Evolutionary conservation across 2,888 invertebrate species (phyloP).

Genomic region (Lagria hirta): DNA sequence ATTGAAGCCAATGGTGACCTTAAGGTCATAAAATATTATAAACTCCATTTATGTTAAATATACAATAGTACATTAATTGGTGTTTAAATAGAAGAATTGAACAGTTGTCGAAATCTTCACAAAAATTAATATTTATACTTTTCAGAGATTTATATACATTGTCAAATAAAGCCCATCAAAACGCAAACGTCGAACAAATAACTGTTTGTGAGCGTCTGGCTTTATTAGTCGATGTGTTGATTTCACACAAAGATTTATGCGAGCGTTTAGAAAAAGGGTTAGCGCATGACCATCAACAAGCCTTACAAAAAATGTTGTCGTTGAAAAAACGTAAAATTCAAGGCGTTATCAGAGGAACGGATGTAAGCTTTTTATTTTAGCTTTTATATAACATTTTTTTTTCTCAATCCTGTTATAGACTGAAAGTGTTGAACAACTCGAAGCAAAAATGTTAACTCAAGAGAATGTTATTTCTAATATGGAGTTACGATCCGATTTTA

Average conservation of each 20-base stretch:
- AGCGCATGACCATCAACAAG: constrained; percentile 63
- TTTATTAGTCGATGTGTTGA: constrained; percentile 58
- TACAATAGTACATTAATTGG: too few species aligned
- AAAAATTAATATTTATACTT: constrained; percentile 12
- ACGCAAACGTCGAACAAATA: constrained; percentile 59
- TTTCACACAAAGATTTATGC: constrained; percentile 61
- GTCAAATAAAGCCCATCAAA: constrained; percentile 56
- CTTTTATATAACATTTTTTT: constrained; percentile 1
- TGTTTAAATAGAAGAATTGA: too few species aligned
- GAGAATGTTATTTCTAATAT: constrained; percentile 64
- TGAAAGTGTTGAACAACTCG: constrained; percentile 63
- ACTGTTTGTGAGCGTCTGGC: constrained; percentile 60
- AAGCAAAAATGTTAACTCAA: constrained; percentile 64
- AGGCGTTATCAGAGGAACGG: constrained; percentile 63
- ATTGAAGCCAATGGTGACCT: too few species aligned
- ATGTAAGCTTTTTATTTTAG: constrained; percentile 54
- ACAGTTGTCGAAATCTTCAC: too few species aligned
- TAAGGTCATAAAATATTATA: too few species aligned
- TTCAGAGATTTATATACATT: constrained; percentile 57
- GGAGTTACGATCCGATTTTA: constrained; percentile 63
- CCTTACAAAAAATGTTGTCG: constrained; percentile 62
- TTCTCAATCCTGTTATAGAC: constrained; percentile 49
- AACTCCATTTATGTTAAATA: too few species aligned
- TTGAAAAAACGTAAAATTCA: constrained; percentile 65
- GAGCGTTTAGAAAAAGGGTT: constrained; percentile 64